Evolutionary conservation across 2,888 invertebrate genomes (phyloP), one percentile per base, ranked within the genome.

Genomic region (Tetramorium bicarinatum): DNA sequence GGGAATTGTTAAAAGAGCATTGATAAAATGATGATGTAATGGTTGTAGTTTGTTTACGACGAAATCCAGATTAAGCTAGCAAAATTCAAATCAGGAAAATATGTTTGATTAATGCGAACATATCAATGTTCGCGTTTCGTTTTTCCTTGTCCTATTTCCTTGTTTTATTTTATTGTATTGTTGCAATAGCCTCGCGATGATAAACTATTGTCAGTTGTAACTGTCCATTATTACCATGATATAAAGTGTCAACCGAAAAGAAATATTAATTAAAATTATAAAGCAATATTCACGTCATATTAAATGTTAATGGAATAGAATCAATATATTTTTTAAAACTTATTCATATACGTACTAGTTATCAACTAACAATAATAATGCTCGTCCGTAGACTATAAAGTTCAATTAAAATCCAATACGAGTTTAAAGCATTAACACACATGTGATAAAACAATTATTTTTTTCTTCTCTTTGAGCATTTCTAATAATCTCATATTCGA

Each of bases 21-120:
- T 49, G 6, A 3, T 38, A 9, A 75, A 47, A 49, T 29, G 4
- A 21, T 2, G 21, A 61, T 54, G 7, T 4, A 29, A 59, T 47
- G 34, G 13, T 74, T 49, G 6, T 11, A 3, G 15, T 38, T 2
- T 76, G 15, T 34, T 49, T 52, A 1, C 25, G 8, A 38, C 9
- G 11, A 62, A 75, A 76, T 21, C 11, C 25, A 52, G 38, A 52
- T 76, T 41, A 67, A 44, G 9, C 52, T 62, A 62, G 52, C 9
- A n/a, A 18, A 34, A 59, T 59, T 38, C 13, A 21, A 62, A 41
- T 62, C 56, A 11, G 3, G 21, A 25, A 52, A 41, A 52, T 7
- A 2, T 52, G n/a, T 47, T 49, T 21, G 62, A 61, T 52, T 64
- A 67, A 41, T 56, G 25, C 15, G 2, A 79, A 44, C 29, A 34